Evolutionary conservation across 2,888 invertebrate species (phyloP), one percentile per base, ranked within the genome.

Genomic region (Philereme transversata): DNA sequence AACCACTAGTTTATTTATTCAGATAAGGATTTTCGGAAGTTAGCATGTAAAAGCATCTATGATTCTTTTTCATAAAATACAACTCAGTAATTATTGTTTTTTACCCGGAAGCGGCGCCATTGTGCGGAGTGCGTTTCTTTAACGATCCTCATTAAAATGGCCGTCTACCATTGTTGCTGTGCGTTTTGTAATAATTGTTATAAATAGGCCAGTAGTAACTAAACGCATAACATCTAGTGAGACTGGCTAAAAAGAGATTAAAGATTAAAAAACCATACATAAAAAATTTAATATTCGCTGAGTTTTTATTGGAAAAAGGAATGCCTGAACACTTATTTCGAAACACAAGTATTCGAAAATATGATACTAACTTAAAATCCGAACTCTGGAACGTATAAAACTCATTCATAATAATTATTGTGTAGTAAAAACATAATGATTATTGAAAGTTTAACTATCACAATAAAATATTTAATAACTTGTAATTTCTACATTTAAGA

Each of bases 121-220:
- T 73, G 72, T 73, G 53, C 64, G 38, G 55, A 62, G 10, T 59
- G 64, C 54, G 54, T 65, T 63, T 65, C 49, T 65, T 48, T 62
- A 64, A 64, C 60, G 22, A 59, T 64, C 64, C 69, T 75, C 73
- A 76, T 76, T 75, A 75, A 68, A 76, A 70, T 69, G 69, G 70
- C 59, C 65, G 64, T 62, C 72, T 41, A 51, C 64, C 50, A 61
- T 65, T 65, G 69, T 65, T 44, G 33, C 49, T 60, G 53, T 33
- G 63, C 55, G 56, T 67, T 69, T 57, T 70, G 74, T 67, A 68
- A 73, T 70, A 74, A 72, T 69, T 67, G 59, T 67, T 22, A 22
- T 57, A 69, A 66, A 74, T 72, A 73, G 72, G 58, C 62, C 68
- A 61, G 64, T 52, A 64, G 62, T 64, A 43, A 43, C 5, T 5